Conservation (phyloP, 2,888 invertebrate species). For the Quadriops clusia region DNA sequence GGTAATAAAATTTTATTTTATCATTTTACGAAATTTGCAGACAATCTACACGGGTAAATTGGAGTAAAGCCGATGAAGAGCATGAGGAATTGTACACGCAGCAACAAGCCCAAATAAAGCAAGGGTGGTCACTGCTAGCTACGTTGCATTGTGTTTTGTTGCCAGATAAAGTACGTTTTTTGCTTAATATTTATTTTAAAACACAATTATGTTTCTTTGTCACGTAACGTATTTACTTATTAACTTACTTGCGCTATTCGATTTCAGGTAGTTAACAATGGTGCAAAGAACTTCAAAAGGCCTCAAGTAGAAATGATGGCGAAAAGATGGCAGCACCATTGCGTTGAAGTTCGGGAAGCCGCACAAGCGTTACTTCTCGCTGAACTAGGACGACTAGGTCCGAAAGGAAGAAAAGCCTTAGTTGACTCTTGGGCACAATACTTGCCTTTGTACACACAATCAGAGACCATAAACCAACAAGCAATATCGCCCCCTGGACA, state of each 20-base stretch:
- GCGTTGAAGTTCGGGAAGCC: constrained; percentile 93
- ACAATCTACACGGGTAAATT: constrained; percentile 51
- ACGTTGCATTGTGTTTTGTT: constrained; percentile 92
- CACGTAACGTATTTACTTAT: constrained; percentile 6
- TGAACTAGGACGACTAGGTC: constrained; percentile 80
- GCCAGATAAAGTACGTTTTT: constrained; percentile 72
- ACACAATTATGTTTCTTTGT: constrained; percentile 2
- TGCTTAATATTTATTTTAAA: too few species aligned
- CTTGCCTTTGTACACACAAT: constrained; percentile 76
- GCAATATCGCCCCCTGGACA: constrained; percentile 37
- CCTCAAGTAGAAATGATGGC: constrained; percentile 97
- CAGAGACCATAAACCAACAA: constrained; percentile 65
- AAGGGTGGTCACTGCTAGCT: constrained; percentile 93
- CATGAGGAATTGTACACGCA: constrained; percentile 73
- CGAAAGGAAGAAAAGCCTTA: constrained; percentile 81
- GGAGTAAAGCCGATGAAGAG: constrained; percentile 67
- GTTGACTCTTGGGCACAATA: constrained; percentile 96
- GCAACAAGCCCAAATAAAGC: constrained; percentile 87
- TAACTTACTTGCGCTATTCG: constrained; percentile 6
- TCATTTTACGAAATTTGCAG: constrained; percentile 36
- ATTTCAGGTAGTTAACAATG: constrained; percentile 37
- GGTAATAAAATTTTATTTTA: neutral
- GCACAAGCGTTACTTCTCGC: constrained; percentile 91
- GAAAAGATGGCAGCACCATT: constrained; percentile 96
- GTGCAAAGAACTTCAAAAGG: constrained; percentile 74